Evolutionary conservation across 1,140 invertebrate genomes (phyloP).

Genomic region (Anoplolepis gracilipes): DNA sequence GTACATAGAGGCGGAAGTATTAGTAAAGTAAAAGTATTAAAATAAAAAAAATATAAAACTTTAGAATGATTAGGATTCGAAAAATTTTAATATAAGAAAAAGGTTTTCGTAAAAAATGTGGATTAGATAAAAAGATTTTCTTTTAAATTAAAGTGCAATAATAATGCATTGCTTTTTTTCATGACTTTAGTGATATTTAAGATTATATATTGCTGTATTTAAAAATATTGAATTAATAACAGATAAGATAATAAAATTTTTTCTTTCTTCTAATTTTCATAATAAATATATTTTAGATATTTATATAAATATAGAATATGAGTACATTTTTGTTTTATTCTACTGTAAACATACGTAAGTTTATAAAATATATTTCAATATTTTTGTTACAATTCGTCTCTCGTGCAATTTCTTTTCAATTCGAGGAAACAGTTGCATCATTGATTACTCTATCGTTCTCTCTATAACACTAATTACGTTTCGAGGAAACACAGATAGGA

Average conservation of each 20-base stretch:
- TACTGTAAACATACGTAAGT: not conserved
- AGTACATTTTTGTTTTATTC: not conserved
- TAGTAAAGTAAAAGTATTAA: not conserved
- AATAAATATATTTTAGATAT: not conserved
- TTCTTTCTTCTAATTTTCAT: not conserved
- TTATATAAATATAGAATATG: not conserved
- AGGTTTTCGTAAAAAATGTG: not conserved
- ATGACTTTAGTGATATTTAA: not conserved
- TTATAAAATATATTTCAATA: not conserved
- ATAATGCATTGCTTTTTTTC: not conserved
- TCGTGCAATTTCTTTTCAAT: not conserved
- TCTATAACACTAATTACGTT: conserved; percentile 32
- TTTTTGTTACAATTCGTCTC: not conserved
- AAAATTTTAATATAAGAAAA: not conserved
- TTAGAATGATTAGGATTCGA: not conserved
- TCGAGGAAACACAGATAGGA: not conserved
- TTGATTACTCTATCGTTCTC: not conserved
- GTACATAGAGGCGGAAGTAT: not conserved
- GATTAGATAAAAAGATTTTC: not conserved
- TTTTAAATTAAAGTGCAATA: not conserved
- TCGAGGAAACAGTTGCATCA: not conserved
- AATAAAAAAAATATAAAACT: not conserved
- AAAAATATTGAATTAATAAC: not conserved
- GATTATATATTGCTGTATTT: not conserved
- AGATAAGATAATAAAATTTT: not conserved